These are phyloP conservation scores for Cuculus canorus DNA, from an alignment of 2,797 vertebrate genomes.

Conservation along the genomic window DNA sequence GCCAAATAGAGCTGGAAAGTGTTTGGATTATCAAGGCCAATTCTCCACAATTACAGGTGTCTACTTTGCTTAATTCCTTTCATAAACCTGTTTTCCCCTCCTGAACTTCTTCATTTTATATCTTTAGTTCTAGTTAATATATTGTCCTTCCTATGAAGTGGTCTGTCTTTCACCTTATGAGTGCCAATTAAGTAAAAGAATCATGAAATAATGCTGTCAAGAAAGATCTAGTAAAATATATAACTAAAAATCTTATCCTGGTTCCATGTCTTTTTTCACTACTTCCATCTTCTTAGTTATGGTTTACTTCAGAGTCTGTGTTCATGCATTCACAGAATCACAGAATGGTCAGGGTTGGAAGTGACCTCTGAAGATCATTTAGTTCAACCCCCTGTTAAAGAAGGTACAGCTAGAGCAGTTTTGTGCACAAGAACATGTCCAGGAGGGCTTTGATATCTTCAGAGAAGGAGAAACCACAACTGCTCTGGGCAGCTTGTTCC, in stretches of 20 bases:
- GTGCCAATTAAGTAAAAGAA: neutral
- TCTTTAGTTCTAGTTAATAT: neutral
- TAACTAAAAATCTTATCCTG: neutral
- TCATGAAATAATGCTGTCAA: neutral
- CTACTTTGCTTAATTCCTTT: neutral
- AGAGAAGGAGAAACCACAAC: too few species aligned
- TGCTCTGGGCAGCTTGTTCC: too few species aligned
- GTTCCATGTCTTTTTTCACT: neutral
- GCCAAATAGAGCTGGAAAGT: neutral
- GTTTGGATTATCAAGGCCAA: neutral
- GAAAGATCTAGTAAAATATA: neutral
- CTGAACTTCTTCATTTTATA: neutral
- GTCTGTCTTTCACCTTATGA: neutral
- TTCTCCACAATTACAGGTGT: neutral
- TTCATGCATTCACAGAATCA: neutral
- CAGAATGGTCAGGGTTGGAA: too few species aligned
- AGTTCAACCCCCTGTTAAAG: too few species aligned
- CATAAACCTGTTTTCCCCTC: neutral
- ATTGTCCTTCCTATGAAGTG: neutral
- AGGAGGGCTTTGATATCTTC: too few species aligned
- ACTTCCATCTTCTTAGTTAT: neutral
- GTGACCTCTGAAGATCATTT: too few species aligned
- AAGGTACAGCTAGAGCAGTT: too few species aligned
- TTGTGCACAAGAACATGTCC: too few species aligned
- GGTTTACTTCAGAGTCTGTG: neutral